These are phyloP conservation scores for Huso huso DNA, from an alignment of 2,797 vertebrate species.

Conservation along the genomic window DNA sequence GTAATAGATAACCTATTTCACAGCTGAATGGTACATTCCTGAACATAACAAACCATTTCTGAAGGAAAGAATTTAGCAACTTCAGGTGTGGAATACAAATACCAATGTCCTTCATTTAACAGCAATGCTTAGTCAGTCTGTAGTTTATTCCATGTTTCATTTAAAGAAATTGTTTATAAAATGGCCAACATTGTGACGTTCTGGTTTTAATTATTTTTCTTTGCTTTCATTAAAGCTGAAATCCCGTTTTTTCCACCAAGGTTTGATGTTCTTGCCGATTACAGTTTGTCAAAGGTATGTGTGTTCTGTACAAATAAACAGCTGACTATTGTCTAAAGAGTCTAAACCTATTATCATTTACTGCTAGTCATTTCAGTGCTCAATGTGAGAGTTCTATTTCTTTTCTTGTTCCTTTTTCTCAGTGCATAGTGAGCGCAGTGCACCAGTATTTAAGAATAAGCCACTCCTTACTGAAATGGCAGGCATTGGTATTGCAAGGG, in stretches of 20 bases:
- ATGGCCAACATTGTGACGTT: neutral
- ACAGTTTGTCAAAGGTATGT: conserved; percentile 72
- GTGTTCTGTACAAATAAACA: neutral
- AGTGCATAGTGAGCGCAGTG: conserved; percentile 66
- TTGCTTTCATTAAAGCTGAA: conserved; percentile 49
- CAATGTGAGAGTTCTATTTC: no score
- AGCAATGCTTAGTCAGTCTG: no score
- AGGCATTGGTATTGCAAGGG: conserved; percentile 72
- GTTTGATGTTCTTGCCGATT: conserved; percentile 76
- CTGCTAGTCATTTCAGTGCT: no score
- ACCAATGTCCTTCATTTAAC: no score
- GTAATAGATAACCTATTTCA: no score
- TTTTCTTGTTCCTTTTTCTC: conserved; percentile 12
- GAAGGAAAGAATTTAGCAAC: no score
- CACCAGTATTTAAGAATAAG: conserved; percentile 74
- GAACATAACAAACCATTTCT: no score
- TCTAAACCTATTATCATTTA: no score
- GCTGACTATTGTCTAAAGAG: neutral
- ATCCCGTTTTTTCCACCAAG: conserved; percentile 58
- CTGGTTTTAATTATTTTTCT: neutral
- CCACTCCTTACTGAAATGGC: conserved; percentile 47
- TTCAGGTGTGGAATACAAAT: no score
- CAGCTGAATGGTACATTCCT: no score
- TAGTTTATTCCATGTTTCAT: no score
- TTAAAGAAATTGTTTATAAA: no score